Conservation (phyloP, 2,888 invertebrate species). For the Dendrolimus houi region DNA sequence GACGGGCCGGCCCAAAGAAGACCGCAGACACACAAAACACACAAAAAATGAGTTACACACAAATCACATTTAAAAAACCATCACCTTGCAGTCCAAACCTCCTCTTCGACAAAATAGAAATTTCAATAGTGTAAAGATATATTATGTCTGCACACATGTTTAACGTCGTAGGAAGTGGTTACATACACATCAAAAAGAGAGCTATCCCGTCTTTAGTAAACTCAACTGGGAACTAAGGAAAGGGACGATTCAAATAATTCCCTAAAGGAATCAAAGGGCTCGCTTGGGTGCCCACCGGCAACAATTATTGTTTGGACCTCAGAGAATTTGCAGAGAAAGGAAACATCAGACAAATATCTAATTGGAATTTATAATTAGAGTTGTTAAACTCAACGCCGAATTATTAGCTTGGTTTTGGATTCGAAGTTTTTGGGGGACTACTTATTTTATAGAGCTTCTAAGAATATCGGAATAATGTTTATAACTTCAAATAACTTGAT, state of each 20-base stretch:
- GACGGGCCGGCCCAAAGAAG: too few species aligned
- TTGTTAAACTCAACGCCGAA: constrained; percentile 27
- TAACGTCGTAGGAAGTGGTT: constrained; percentile 49
- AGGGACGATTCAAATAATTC: constrained; percentile 36
- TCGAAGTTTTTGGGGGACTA: background rate
- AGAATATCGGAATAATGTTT: too few species aligned
- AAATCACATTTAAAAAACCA: too few species aligned
- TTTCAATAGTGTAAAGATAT: too few species aligned
- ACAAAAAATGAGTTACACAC: too few species aligned
- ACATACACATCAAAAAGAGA: constrained; percentile 59
- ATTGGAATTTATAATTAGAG: constrained; percentile 73
- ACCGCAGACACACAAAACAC: too few species aligned
- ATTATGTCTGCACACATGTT: too few species aligned
- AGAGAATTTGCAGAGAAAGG: constrained; percentile 43
- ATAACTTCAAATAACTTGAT: too few species aligned
- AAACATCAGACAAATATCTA: constrained; percentile 59
- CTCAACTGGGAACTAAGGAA: constrained; percentile 11
- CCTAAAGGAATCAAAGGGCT: constrained; percentile 45
- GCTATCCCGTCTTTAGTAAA: constrained; percentile 36
- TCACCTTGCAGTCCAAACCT: too few species aligned
- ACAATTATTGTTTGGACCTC: constrained; percentile 63
- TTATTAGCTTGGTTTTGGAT: constrained; percentile 57
- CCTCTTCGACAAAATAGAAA: too few species aligned
- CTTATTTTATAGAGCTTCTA: background rate
- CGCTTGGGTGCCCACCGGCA: constrained; percentile 57